These are phyloP conservation scores for Apogon hyalosoma DNA, from an alignment of 2,797 vertebrate genomes.

Conservation along the genomic window DNA sequence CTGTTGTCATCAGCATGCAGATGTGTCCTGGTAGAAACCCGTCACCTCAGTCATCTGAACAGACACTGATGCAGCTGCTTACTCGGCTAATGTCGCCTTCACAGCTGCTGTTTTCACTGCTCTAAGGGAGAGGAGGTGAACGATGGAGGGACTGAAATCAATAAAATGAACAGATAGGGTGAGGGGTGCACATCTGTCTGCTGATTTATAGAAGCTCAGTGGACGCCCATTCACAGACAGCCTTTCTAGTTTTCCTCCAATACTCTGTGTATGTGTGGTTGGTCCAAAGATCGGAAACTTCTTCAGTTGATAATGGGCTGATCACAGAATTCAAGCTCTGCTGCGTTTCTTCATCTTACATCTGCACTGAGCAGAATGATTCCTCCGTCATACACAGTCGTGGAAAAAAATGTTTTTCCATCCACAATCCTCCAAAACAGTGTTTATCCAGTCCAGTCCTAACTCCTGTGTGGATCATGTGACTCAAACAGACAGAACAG, in stretches of 20 bases:
- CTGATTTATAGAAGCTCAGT: constrained; percentile 23
- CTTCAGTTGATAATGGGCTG: no score
- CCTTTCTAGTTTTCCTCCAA: background rate
- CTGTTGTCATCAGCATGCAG: constrained; percentile 38
- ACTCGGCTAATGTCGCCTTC: constrained; percentile 2
- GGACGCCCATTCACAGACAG: constrained; percentile 1
- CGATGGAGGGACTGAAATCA: constrained; percentile 38
- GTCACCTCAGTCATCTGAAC: constrained; percentile 40
- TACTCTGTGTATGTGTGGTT: no score
- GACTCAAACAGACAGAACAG: no score
- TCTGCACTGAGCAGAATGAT: no score
- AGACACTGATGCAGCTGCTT: constrained; percentile 53
- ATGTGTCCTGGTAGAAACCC: constrained; percentile 24
- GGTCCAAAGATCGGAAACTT: no score
- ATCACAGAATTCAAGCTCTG: no score
- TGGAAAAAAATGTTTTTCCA: no score
- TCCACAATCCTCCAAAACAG: no score
- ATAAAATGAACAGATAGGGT: constrained; percentile 24
- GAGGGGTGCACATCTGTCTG: constrained; percentile 20
- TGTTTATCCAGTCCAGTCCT: no score
- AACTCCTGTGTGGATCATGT: no score
- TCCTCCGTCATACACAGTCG: no score
- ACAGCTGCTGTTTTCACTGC: constrained; percentile 60
- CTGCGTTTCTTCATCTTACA: no score
- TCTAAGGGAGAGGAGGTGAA: constrained; percentile 29